Evolutionary conservation across 2,113 vertebrate genomes (phyloP).

Genomic region (Craseonycteris thonglongyai): DNA sequence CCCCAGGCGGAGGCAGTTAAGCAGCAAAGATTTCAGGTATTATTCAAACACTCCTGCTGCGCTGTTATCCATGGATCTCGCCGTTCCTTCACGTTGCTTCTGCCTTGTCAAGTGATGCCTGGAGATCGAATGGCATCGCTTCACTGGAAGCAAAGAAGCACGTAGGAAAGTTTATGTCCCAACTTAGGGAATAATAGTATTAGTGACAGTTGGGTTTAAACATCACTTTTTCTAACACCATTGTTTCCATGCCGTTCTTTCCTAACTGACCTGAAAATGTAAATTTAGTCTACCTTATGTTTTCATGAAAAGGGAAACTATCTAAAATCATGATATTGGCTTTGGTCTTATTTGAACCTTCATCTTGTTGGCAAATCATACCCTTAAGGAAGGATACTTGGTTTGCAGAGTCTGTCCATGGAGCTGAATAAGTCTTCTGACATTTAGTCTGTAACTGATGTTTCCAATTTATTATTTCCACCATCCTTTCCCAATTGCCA

Average conservation of each 20-base stretch:
- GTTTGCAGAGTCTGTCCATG: background rate
- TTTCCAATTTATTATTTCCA: background rate
- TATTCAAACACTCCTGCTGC: background rate
- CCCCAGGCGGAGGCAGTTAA: constrained; percentile 7
- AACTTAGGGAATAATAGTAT: background rate
- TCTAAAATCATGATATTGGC: background rate
- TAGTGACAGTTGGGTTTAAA: background rate
- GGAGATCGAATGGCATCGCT: background rate
- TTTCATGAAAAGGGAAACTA: background rate
- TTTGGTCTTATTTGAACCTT: background rate
- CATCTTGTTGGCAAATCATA: background rate
- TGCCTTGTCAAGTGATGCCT: constrained; percentile 25
- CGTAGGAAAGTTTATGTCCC: background rate
- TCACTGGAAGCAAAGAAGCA: background rate
- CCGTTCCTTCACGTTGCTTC: background rate
- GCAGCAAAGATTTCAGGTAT: constrained; percentile 27
- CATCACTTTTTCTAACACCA: background rate
- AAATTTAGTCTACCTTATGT: background rate
- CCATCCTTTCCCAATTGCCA: background rate
- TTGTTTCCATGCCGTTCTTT: background rate
- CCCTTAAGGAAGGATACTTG: background rate
- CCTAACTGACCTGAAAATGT: background rate
- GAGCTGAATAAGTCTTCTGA: background rate
- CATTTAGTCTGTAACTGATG: background rate
- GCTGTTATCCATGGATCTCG: background rate